Conservation (phyloP, 2,113 vertebrate genomes). For the Syngnathus floridae region DNA sequence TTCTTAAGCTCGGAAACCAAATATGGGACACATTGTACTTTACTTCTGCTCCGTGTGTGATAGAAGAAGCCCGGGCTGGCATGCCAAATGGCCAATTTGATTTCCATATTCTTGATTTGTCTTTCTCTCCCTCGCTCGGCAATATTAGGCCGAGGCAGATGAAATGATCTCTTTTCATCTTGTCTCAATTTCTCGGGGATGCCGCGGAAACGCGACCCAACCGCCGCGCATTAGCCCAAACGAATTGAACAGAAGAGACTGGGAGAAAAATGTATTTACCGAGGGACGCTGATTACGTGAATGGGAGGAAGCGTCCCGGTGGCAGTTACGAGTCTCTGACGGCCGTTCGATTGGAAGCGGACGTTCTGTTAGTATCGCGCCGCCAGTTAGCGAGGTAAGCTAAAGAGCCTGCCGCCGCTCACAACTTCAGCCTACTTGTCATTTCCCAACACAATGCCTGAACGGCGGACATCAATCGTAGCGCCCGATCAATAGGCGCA, state of each 20-base stretch:
- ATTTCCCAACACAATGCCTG: conserved; percentile 59
- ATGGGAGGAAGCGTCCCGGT: conserved; percentile 52
- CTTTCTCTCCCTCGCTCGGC: neutral
- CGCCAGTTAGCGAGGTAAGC: neutral
- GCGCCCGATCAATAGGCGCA: conserved; percentile 61
- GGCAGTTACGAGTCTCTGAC: conserved; percentile 41
- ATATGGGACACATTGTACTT: conserved; percentile 19
- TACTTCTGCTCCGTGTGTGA: conserved; percentile 8
- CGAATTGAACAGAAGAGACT: conserved; percentile 23
- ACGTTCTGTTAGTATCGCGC: conserved; percentile 6
- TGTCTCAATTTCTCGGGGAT: conserved; percentile 15
- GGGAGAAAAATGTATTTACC: conserved; percentile 31
- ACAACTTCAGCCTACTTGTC: conserved; percentile 63
- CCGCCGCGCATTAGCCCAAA: conserved; percentile 35
- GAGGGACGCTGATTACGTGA: conserved; percentile 53
- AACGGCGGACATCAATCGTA: conserved; percentile 63
- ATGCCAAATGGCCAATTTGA: conserved; percentile 8
- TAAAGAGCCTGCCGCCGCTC: conserved; percentile 44
- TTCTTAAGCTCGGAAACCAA: conserved; percentile 9
- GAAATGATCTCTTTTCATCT: conserved; percentile 22
- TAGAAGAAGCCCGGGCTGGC: neutral
- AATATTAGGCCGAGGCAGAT: conserved; percentile 3
- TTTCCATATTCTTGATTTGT: conserved; percentile 4
- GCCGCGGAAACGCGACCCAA: conserved; percentile 47
- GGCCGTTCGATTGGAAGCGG: conserved; percentile 36